phyloP scores from a whole-genome alignment of 2,888 invertebrate species.

The Drosophila niveifrons region DNA sequence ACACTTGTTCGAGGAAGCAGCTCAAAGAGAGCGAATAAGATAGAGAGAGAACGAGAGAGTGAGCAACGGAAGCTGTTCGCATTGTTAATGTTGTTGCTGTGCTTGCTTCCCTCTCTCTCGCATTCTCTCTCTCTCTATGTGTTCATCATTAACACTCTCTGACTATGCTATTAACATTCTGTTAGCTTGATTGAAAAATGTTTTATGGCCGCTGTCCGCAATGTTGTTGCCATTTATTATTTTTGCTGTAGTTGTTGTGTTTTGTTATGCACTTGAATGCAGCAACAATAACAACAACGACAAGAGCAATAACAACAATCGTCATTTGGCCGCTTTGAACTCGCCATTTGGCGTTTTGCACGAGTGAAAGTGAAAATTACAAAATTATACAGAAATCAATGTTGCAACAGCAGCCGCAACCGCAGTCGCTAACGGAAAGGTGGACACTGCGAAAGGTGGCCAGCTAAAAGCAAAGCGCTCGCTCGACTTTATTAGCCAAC shows the following conservation, averaged over 20 bases:
- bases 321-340: conserved; percentile 64
- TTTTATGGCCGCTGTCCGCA: conserved; percentile 57
- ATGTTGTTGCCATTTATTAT: conserved; percentile 9
- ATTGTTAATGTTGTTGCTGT: conserved; percentile 27
- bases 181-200: conserved; percentile 79
- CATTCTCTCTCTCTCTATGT: conserved; percentile 3
- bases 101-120: conserved; percentile 53
- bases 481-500: conserved; percentile 55
- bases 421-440: conserved; percentile 45
- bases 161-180: conserved; percentile 73
- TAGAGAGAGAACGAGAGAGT: conserved; percentile 6
- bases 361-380: conserved; percentile 83
- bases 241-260: conserved; percentile 6
- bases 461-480: conserved; percentile 11
- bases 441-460: conserved; percentile 47
- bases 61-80: conserved; percentile 40
- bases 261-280: conserved; percentile 38
- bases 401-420: conserved; percentile 45
- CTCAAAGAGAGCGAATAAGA: conserved; percentile 23
- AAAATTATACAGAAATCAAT: conserved; percentile 78
- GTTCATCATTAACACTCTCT: conserved; percentile 43
- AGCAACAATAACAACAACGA: conserved; percentile 23
- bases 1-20: conserved; percentile 70
- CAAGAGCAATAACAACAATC: conserved; percentile 25
- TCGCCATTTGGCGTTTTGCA: conserved; percentile 57